Base-by-base conservation (phyloP, 2,797 vertebrate species). In the Telmatherina bonti region DNA sequence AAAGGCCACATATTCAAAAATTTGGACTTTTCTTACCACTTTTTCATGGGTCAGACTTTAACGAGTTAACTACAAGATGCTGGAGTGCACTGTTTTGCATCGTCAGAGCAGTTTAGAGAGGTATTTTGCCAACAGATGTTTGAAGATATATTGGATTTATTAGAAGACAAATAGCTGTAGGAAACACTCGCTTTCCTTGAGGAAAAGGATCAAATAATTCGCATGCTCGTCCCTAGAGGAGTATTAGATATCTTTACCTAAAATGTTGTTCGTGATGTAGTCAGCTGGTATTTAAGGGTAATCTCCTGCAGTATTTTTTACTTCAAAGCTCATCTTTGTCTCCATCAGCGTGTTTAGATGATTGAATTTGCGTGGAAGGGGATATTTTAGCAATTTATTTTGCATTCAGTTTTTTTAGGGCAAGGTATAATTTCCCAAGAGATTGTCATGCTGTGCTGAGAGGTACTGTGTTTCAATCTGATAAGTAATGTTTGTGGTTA, bases 121-220 rank as follows among this genome's bases (percentile, higher is more conserved):
- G 20, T 24, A 24, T 52, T 78, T 63, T 38, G 33, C 29, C 58
- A 53, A 68, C 30, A 63, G 70, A 62, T 76, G 54, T 67, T 62
- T 73, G 31, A 65, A 58, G 64, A 85, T 86, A 74, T 74, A 83
- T 82, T 55, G 58, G 31, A 83, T 87, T 90, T 86, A 88, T 89
- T 89, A 76, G 58, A 70, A 75, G 57, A 65, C 72, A 86, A 82
- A 80, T 4, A 27, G 58, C 63, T 89, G 74, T 67, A 86, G 78
- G 64, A 78, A 85, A 75, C 67, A 47, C 52, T 76, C 67, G 38
- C 74, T 83, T 87, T 77, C 64, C 66, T 78, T 70, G 75, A 76
- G 72, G 60, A 70, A 47, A 29, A 16, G 43, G 61, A 84, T 86
- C 77, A 82, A 78, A 84, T 80, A 57, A 61, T 70, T 57, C 11